phyloP scores from a whole-genome alignment of 35 echinoderm and acorn worm genomes.

The Holothuria glaberrima region DNA sequence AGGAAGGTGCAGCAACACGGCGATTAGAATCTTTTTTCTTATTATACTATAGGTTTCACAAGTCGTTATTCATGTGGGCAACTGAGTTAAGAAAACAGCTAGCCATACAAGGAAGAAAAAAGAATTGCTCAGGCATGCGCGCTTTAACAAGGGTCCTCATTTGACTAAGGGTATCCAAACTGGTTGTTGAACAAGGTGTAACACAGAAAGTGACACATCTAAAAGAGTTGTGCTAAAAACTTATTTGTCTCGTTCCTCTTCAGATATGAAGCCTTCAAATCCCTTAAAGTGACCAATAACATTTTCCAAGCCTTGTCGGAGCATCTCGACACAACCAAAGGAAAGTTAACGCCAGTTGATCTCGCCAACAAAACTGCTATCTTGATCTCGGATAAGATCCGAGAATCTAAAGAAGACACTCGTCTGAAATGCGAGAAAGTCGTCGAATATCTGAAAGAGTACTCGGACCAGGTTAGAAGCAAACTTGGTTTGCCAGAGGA shows the following conservation, averaged over 20 bases:
- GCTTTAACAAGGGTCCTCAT: no score
- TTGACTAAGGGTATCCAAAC: no score
- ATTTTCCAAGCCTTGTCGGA: constrained; percentile 30
- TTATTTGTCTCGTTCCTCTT: neutral
- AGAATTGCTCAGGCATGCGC: no score
- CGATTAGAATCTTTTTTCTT: no score
- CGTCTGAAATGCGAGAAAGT: constrained; percentile 36
- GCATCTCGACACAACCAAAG: constrained; percentile 40
- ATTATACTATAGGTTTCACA: no score
- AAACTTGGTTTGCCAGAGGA: constrained; percentile 37
- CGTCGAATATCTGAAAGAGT: constrained; percentile 40
- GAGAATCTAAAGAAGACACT: constrained; percentile 21
- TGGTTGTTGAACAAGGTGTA: no score
- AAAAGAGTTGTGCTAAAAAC: no score
- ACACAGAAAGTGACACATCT: no score
- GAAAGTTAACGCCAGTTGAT: constrained; percentile 36
- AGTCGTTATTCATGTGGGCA: no score
- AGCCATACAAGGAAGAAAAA: no score
- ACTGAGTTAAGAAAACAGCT: no score
- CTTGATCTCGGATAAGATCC: constrained; percentile 34
- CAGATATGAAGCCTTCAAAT: constrained; percentile 95
- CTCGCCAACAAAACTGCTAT: constrained; percentile 27
- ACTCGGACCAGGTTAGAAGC: constrained; percentile 29
- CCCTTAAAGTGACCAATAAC: constrained; percentile 73
- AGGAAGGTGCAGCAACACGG: no score